Conservation (phyloP, 2,888 invertebrate species). For the Sympetrum striolatum region DNA sequence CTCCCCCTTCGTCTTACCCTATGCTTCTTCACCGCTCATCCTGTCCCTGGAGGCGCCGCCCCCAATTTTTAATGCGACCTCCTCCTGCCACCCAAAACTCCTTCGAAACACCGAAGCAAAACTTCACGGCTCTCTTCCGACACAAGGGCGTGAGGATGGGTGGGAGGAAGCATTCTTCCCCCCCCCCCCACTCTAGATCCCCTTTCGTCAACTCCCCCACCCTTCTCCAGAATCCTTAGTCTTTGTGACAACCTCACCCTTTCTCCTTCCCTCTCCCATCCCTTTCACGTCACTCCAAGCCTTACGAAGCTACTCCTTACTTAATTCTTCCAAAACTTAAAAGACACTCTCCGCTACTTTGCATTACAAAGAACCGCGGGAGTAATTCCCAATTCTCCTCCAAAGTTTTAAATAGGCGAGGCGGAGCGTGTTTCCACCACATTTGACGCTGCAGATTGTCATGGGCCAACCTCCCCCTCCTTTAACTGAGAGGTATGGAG, state of each 20-base stretch:
- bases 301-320: constrained; percentile 25
- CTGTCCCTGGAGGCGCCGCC: constrained; percentile 29
- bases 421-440: constrained; percentile 43
- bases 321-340: constrained; percentile 44
- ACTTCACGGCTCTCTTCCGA: constrained; percentile 44
- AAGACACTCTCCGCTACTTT: constrained; percentile 43
- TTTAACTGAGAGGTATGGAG: neutral
- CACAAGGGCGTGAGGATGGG: constrained; percentile 20
- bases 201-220: constrained; percentile 1
- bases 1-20: neutral
- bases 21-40: constrained; percentile 36
- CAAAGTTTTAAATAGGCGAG: constrained; percentile 43
- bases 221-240: constrained; percentile 14
- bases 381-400: constrained; percentile 43
- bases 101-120: constrained; percentile 42
- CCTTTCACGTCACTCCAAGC: neutral
- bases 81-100: constrained; percentile 14
- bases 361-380: constrained; percentile 43
- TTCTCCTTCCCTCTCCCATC: neutral
- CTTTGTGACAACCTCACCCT: constrained; percentile 21
- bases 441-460: constrained; percentile 44
- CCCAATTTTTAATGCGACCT: constrained; percentile 32
- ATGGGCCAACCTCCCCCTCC: neutral
- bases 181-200: neutral
- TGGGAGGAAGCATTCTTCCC: neutral